Percentiles rank a stretch among this genome's conserved stretches.
These are phyloP conservation scores for Thrips palmi DNA, from an alignment of 1,140 invertebrate species.

Conservation along the genomic window DNA sequence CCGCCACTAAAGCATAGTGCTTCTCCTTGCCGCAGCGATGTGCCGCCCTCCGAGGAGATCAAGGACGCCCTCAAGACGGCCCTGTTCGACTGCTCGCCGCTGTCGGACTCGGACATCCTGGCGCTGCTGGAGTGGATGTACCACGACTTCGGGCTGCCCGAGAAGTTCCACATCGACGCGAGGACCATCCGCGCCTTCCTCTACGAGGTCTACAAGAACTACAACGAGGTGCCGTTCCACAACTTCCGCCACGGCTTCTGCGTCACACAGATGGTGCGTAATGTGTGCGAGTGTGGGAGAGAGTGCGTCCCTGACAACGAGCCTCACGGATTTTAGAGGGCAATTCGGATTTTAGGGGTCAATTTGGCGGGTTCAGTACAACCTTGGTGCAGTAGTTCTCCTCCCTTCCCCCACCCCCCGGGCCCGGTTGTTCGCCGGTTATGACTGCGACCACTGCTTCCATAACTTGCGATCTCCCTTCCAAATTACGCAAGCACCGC, in stretches of 20 bases:
- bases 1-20: no score
- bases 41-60: constrained; percentile 38
- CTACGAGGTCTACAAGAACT: constrained; percentile 69
- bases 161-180: constrained; percentile 61
- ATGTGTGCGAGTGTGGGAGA: no score
- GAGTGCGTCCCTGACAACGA: no score
- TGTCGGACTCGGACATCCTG: constrained; percentile 69
- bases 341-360: no score
- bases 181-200: constrained; percentile 50
- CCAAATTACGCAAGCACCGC: no score
- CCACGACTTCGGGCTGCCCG: constrained; percentile 52
- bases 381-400: no score
- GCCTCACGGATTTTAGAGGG: no score
- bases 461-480: no score
- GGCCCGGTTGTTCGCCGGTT: no score
- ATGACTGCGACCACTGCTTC: no score
- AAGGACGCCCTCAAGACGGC: constrained; percentile 45
- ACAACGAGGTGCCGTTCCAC: constrained; percentile 79
- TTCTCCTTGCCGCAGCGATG: constrained; percentile 31
- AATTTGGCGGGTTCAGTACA: no score
- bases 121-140: constrained; percentile 70
- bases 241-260: constrained; percentile 82
- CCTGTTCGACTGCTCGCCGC: constrained; percentile 65
- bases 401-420: no score
- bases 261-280: constrained; percentile 75